phyloP scores from a whole-genome alignment of 2,113 vertebrate species.

The Pluvialis apricaria region DNA sequence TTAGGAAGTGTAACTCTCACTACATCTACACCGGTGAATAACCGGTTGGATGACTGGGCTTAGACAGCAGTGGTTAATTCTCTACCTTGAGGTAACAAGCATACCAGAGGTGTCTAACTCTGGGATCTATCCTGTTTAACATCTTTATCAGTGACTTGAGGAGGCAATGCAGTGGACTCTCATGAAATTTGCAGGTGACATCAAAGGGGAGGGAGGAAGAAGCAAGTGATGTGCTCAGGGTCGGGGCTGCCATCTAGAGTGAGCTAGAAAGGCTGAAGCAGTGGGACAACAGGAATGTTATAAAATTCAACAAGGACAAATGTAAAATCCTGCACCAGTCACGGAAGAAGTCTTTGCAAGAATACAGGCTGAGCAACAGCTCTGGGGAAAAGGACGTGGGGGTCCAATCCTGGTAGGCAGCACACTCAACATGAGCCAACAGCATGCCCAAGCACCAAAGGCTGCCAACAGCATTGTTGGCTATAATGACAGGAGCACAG shows the following conservation, averaged over 20 bases:
- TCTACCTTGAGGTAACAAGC: not conserved
- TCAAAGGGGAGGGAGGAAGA: not conserved
- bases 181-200: not conserved
- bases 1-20: not conserved
- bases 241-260: not conserved
- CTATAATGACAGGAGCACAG: not conserved
- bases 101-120: not conserved
- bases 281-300: not conserved
- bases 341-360: not conserved
- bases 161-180: not conserved
- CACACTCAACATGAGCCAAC: not conserved
- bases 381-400: not conserved
- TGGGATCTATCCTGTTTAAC: not conserved
- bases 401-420: not conserved
- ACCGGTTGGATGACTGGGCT: not conserved
- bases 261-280: not conserved
- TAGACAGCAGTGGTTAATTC: not conserved
- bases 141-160: not conserved
- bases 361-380: not conserved
- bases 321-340: not conserved
- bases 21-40: not conserved
- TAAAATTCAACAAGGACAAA: not conserved
- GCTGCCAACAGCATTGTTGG: no score
- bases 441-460: not conserved
- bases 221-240: not conserved